Percentiles rank a stretch among this genome's conserved stretches.
Conservation (phyloP, 2,888 invertebrate species). For the Cantharis nigra region DNA sequence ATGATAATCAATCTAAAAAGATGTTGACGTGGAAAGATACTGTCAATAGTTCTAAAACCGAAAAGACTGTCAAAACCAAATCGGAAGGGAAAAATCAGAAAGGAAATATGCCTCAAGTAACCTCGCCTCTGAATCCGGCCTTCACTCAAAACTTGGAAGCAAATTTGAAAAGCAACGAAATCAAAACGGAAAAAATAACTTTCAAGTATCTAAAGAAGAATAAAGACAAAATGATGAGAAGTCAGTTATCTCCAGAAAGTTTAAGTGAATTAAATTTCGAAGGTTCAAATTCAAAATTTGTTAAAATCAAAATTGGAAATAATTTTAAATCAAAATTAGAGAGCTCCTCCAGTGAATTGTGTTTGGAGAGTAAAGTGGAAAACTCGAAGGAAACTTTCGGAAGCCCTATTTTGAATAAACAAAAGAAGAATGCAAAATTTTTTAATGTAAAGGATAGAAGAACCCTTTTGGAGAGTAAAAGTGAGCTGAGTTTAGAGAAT, state of each 20-base stretch:
- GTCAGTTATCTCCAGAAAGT: background rate
- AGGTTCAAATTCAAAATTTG: background rate
- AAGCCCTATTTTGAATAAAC: background rate
- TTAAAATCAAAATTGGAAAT: background rate
- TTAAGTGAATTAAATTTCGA: background rate
- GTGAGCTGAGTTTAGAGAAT: background rate
- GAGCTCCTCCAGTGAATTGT: background rate
- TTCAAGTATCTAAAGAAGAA: background rate
- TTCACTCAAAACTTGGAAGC: background rate
- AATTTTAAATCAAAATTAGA: background rate
- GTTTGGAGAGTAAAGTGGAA: background rate
- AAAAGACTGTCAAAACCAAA: background rate
- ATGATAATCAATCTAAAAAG: slow-evolving; percentile 28
- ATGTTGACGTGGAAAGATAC: slow-evolving; percentile 48
- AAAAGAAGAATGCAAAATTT: background rate
- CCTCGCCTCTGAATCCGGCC: background rate
- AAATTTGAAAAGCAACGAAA: background rate
- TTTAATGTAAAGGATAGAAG: background rate
- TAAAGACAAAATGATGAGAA: background rate
- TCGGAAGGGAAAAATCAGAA: background rate
- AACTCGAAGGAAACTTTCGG: background rate
- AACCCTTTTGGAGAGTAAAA: background rate
- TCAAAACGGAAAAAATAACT: background rate
- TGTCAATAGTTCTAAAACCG: slow-evolving; percentile 2
- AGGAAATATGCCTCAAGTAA: background rate